Base-by-base conservation (phyloP, 2,113 vertebrate species). In the Phalacrocorax pelagicus region DNA sequence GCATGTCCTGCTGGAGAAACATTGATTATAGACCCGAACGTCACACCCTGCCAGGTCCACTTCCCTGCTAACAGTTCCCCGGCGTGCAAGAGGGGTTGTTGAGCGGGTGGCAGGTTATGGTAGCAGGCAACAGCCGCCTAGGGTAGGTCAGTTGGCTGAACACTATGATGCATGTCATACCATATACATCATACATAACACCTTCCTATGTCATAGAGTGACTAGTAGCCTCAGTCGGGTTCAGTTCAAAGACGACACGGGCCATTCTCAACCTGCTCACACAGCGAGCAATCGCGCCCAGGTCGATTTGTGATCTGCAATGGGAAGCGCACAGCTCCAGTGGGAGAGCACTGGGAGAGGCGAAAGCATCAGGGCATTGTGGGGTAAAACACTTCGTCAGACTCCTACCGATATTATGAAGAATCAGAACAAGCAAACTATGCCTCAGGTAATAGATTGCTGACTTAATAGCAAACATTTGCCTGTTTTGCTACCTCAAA, bases 381-480 rank as follows among this genome's bases (percentile, higher is more conserved):
- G 13, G 89, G 87, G 49, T 54, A 38, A 69, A 91, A 58, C 47
- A 24, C n/a, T 40, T 81, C 66, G 58, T 54, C 55, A 91, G 78
- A 72, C 81, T 79, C 49, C 16, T 55, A 49, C 57, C 34, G 79
- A 32, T 36, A 86, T 29, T 59, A 52, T 74, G 62, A 69, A 81
- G 49, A 34, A 69, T 38, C 66, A 61, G 84, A 85, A 94, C 30
- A 52, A 75, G 90, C 44, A 72, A 67, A 59, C 52, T 63, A 24
- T 20, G 70, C 78, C 78, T 73, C 2, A 3, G 62, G 87, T 71
- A 92, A 85, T 1, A 95, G 84, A 79, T 24, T 91, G 87, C 81
- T 96, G 89, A 87, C 75, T 92, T 52, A 38, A 79, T 46, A 87
- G 24, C 52, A 94, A 93, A 84, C 42, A 69, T 71, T 92, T 85